Evolutionary conservation across 1,140 invertebrate species (phyloP).

Genomic region (Ruditapes philippinarum): DNA sequence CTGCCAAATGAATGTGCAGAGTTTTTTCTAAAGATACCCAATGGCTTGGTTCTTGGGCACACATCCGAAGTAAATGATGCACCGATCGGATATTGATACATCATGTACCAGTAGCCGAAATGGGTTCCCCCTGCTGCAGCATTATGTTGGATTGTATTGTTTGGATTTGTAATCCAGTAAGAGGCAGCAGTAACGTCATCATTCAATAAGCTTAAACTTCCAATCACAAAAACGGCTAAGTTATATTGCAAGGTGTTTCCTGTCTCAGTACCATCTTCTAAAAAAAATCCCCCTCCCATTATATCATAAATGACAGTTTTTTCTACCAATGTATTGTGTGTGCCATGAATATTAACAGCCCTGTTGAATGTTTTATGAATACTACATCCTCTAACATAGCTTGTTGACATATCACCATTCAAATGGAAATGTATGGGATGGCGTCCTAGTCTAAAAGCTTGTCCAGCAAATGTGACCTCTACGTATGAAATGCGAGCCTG

Average conservation of each 20-base stretch:
- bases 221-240: conserved; percentile 82
- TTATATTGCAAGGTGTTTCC: conserved; percentile 84
- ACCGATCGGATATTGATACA: conserved; percentile 83
- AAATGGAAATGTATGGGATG: conserved; percentile 86
- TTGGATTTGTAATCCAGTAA: conserved; percentile 85
- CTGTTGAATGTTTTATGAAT: conserved; percentile 85
- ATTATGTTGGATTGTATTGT: conserved; percentile 84
- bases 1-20: conserved; percentile 84
- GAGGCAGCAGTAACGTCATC: conserved; percentile 86
- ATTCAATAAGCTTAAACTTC: conserved; percentile 84
- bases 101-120: conserved; percentile 86
- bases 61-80: conserved; percentile 79
- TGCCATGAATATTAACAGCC: conserved; percentile 85
- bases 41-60: conserved; percentile 78
- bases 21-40: conserved; percentile 83
- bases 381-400: conserved; percentile 81
- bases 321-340: conserved; percentile 79
- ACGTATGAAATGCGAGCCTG: conserved; percentile 74
- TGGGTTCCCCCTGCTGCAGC: conserved; percentile 83
- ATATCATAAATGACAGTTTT: conserved; percentile 82
- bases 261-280: conserved; percentile 86
- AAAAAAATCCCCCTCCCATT: conserved; percentile 85
- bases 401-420: conserved; percentile 81
- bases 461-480: conserved; percentile 82
- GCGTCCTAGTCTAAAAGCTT: conserved; percentile 85